These are phyloP conservation scores for Anableps anableps DNA, from an alignment of 2,797 vertebrate genomes.

Conservation along the genomic window DNA sequence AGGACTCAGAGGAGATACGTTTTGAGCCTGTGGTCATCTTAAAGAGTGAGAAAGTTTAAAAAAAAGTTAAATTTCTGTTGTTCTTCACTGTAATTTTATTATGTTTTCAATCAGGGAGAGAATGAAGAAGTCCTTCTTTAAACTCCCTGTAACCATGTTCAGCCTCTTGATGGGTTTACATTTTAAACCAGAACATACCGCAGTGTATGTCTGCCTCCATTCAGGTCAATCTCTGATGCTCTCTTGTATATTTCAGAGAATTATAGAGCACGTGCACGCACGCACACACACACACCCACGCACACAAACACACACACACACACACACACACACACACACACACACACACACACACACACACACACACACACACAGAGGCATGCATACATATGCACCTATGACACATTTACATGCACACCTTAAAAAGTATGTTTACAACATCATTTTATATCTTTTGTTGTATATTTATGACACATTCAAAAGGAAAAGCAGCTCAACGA, in stretches of 20 bases:
- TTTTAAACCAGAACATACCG: conserved; percentile 81
- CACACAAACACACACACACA: conserved; percentile 4
- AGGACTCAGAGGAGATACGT: conserved; percentile 57
- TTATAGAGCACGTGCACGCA: conserved; percentile 53
- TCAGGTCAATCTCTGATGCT: conserved; percentile 81
- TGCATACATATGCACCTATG: conserved; percentile 34
- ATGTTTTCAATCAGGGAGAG: conserved; percentile 74
- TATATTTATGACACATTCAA: conserved; percentile 59
- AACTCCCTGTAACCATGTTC: conserved; percentile 79
- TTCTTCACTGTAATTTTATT: conserved; percentile 78
- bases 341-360: conserved; percentile 7
- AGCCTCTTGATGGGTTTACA: conserved; percentile 86
- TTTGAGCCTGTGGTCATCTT: conserved; percentile 69
- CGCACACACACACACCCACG: conserved; percentile 6
- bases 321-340: conserved; percentile 7
- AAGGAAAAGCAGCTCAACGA: conserved; percentile 47
- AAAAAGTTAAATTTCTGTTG: conserved; percentile 78
- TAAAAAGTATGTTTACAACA: conserved; percentile 81
- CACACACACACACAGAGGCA: conserved; percentile 16
- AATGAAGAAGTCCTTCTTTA: conserved; percentile 55
- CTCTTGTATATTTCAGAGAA: conserved; percentile 76
- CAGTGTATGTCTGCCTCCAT: conserved; percentile 82
- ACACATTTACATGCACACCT: conserved; percentile 63
- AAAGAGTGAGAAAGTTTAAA: conserved; percentile 55
- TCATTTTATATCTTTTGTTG: conserved; percentile 64